These are phyloP conservation scores for Belonocnema kinseyi DNA, from an alignment of 1,140 invertebrate genomes.

Conservation along the genomic window DNA sequence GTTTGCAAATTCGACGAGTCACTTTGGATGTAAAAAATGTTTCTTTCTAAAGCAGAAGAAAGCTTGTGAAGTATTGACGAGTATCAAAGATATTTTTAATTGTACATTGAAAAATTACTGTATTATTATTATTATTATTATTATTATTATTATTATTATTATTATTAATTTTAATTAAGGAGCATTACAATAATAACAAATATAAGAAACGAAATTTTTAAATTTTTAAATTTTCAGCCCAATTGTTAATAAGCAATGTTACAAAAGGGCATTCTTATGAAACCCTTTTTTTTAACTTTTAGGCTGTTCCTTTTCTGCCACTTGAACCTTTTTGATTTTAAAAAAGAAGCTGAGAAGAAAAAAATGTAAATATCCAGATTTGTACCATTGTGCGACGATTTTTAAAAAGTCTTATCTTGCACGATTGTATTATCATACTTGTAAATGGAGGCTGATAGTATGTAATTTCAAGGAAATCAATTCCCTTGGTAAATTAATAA, in stretches of 20 bases:
- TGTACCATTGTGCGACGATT: neutral
- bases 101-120: constrained; percentile 17
- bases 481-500: neutral
- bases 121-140: neutral
- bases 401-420: constrained; percentile 7
- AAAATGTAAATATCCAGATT: no score
- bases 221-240: no score
- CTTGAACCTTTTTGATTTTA: no score
- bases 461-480: constrained; percentile 22
- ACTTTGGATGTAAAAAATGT: neutral
- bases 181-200: no score
- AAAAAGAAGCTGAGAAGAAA: no score
- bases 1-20: constrained; percentile 15
- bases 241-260: no score
- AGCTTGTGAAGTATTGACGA: constrained; percentile 11
- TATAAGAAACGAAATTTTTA: no score
- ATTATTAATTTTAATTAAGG: no score
- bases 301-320: no score
- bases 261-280: no score
- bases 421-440: constrained; percentile 13
- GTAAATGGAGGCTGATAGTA: constrained; percentile 1
- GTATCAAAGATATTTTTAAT: constrained; percentile 31
- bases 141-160: neutral
- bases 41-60: neutral
- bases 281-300: no score